Conservation (phyloP, 1,140 invertebrate species). For the Drosophila orosa region DNA sequence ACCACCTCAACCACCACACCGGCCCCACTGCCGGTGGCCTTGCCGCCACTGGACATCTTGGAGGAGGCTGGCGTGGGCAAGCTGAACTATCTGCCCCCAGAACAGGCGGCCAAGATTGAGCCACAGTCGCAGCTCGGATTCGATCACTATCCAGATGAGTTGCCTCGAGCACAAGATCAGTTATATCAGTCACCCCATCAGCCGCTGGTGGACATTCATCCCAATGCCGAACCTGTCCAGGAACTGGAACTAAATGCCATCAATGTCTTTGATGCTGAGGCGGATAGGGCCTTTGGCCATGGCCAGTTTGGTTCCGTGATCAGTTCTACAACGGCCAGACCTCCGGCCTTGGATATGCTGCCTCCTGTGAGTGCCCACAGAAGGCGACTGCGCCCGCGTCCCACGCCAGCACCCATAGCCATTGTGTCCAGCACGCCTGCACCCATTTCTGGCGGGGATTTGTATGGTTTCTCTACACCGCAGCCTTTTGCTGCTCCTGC, state of each 20-base stretch:
- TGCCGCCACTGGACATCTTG: slow-evolving; percentile 49
- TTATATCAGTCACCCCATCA: slow-evolving; percentile 27
- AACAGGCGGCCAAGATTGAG: slow-evolving; percentile 75
- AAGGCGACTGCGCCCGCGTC: slow-evolving; percentile 68
- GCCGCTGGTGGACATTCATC: slow-evolving; percentile 58
- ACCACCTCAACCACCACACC: slow-evolving; percentile 70
- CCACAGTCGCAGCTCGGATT: slow-evolving; percentile 73
- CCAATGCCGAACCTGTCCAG: slow-evolving; percentile 51
- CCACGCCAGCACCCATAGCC: slow-evolving; percentile 35
- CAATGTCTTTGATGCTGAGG: slow-evolving; percentile 75
- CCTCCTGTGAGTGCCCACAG: slow-evolving; percentile 56
- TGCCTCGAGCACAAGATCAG: slow-evolving; percentile 59
- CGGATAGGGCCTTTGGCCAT: slow-evolving; percentile 59
- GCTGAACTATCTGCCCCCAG: slow-evolving; percentile 81
- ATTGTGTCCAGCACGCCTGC: slow-evolving; percentile 53
- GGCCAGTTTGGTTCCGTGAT: slow-evolving; percentile 61
- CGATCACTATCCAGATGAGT: slow-evolving; percentile 80
- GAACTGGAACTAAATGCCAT: slow-evolving; percentile 66
- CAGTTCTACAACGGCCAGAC: slow-evolving; percentile 80
- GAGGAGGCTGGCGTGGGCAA: slow-evolving; percentile 74
- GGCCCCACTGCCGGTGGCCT: slow-evolving; percentile 4
- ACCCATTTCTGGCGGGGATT: slow-evolving; percentile 56
- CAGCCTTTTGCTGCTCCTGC: slow-evolving; percentile 62
- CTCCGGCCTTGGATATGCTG: slow-evolving; percentile 68
- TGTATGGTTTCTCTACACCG: slow-evolving; percentile 59